Evolutionary conservation across 2,113 vertebrate species (phyloP).

Genomic region (Mustelus asterias): DNA sequence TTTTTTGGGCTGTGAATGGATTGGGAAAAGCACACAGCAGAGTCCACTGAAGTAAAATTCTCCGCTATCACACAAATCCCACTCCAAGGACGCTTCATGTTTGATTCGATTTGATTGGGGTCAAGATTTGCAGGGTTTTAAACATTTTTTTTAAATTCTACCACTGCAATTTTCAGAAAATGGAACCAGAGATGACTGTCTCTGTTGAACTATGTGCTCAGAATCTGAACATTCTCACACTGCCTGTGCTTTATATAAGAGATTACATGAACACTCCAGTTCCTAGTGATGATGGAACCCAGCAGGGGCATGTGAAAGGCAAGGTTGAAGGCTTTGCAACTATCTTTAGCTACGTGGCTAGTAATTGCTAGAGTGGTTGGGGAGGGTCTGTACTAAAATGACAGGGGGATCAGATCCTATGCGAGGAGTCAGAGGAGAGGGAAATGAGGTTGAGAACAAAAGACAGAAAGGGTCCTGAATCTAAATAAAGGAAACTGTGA

Average conservation of each 20-base stretch:
- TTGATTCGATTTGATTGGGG: constrained; percentile 1
- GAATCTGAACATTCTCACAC: not conserved
- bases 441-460: no score
- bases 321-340: not conserved
- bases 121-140: constrained; percentile 18
- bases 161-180: not conserved
- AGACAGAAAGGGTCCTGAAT: no score
- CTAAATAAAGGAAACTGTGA: no score
- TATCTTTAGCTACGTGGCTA: not conserved
- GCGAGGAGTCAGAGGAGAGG: no score
- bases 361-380: no score
- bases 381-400: no score
- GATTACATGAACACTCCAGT: not conserved
- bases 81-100: not conserved
- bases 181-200: constrained; percentile 8
- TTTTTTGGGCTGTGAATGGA: not conserved
- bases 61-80: constrained; percentile 1
- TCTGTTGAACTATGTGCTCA: not conserved
- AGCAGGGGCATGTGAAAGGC: not conserved
- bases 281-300: not conserved
- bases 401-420: no score
- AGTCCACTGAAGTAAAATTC: not conserved
- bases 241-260: not conserved
- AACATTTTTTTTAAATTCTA: constrained; percentile 25
- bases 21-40: not conserved